Percentiles rank a stretch among this genome's conserved stretches.
These are phyloP conservation scores for Erebia palarica DNA, from an alignment of 2,888 invertebrate species.

Conservation along the genomic window DNA sequence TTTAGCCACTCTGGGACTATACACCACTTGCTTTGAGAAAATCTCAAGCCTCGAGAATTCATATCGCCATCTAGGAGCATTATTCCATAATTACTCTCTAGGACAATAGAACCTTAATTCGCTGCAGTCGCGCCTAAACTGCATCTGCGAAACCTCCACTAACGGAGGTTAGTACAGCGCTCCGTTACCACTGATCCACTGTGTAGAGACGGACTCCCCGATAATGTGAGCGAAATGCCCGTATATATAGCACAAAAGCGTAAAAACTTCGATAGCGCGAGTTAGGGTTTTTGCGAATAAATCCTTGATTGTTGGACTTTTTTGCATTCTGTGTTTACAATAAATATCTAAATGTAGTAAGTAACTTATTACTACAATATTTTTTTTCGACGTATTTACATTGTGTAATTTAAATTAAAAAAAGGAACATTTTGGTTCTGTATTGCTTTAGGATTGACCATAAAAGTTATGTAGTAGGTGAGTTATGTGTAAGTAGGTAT, in stretches of 20 bases:
- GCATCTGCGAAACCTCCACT: neutral
- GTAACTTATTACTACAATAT: too few species aligned
- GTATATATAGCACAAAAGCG: slow-evolving; percentile 7
- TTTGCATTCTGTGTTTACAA: neutral
- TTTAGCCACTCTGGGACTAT: too few species aligned
- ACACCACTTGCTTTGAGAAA: too few species aligned
- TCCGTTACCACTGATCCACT: slow-evolving; percentile 28
- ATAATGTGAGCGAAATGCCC: neutral
- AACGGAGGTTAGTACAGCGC: slow-evolving; percentile 29
- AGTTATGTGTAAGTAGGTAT: too few species aligned
- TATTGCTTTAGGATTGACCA: too few species aligned
- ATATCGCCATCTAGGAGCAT: too few species aligned
- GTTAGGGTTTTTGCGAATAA: slow-evolving; percentile 6
- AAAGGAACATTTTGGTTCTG: neutral
- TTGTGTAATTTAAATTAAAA: neutral
- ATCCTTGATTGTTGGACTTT: neutral
- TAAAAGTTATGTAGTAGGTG: too few species aligned
- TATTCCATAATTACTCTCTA: too few species aligned
- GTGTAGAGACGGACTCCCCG: slow-evolving; percentile 36
- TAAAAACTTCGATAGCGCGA: slow-evolving; percentile 24
- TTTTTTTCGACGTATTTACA: neutral
- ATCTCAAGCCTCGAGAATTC: too few species aligned
- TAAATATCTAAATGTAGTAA: too few species aligned
- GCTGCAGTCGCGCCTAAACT: neutral
- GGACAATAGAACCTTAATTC: neutral